Evolutionary conservation across 2,113 vertebrate species (phyloP).

Genomic region (Nothobranchius kuhntae): DNA sequence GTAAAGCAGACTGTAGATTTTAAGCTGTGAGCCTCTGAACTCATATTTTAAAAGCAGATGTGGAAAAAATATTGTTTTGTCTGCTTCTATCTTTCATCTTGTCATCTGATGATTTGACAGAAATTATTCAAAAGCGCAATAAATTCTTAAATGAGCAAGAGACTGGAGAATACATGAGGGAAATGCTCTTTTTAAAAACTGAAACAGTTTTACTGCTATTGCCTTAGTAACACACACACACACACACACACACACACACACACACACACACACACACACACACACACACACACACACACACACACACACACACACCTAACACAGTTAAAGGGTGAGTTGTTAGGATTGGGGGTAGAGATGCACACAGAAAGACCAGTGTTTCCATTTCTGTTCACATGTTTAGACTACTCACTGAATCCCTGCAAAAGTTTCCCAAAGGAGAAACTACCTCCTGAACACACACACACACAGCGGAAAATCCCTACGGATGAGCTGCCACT

Average conservation of each 20-base stretch:
- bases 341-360: background rate
- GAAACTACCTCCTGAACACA: conserved; percentile 26
- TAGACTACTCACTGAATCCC: conserved; percentile 50
- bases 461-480: conserved; percentile 63
- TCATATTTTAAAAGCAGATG: conserved; percentile 9
- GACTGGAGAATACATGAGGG: background rate
- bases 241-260: no score
- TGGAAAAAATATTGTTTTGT: no score
- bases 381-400: conserved; percentile 41
- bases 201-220: no score
- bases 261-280: no score
- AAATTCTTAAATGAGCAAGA: background rate
- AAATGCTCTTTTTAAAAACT: no score
- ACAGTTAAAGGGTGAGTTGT: background rate
- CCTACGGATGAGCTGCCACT: conserved; percentile 48
- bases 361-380: conserved; percentile 32
- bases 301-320: no score
- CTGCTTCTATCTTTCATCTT: no score
- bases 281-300: no score
- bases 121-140: no score
- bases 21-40: conserved; percentile 16
- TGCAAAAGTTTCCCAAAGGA: conserved; percentile 57
- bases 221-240: no score
- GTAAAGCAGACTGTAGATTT: conserved; percentile 19
- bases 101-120: no score